Base-by-base conservation (phyloP, 2,797 vertebrate genomes). In the Setipinna tenuifilis region DNA sequence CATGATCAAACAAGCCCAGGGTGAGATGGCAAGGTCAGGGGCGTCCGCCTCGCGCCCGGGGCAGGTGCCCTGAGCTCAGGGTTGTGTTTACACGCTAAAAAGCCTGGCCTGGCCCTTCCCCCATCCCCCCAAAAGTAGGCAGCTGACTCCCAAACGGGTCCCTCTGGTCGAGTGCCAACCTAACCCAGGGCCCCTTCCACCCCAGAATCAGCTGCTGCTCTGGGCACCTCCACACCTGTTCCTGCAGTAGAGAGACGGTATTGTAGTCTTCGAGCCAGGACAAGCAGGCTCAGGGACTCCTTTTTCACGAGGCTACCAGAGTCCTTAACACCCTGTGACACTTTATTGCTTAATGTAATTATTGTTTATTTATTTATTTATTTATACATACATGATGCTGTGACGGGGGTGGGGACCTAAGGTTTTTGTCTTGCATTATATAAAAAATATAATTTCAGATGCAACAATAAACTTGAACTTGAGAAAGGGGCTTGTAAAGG, bases 11-110 rank as follows among this genome's bases (percentile, higher is more conserved):
- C 71, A 78, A 21, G 71, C 71, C 71, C 35, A 21, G 71, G 71
- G 71, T 44, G 17, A 78, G 71, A 78, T 78, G 71, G 19, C 71
- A 44, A 78, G 71, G 71, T 41, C 71, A 78, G 71, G 71, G 71
- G 71, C 65, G 11, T 31, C 3, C 16, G 65, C 65, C 28, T 71
- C 25, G 16, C 14, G 65, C 28, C 6, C 65, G 35, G 14, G 65
- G 65, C 71, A 44, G 35, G 71, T 78, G 71, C 71, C 71, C 35
- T 44, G 71, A 78, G 31, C 71, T 6, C 35, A 41, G 50, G 71
- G 4, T 31, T 17, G 31, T 75, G 68, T 75, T 75, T 75, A 6
- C 31, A 75, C 14, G 28, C 68, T 54, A 75, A 16, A 75, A 41
- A 35, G 68, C 31, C 71, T 12, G 14, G 10, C 62, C 62, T 21